Evolutionary conservation across 2,888 invertebrate species (phyloP), one percentile per base, ranked within the genome.

Genomic region (Laspeyria flexula): DNA sequence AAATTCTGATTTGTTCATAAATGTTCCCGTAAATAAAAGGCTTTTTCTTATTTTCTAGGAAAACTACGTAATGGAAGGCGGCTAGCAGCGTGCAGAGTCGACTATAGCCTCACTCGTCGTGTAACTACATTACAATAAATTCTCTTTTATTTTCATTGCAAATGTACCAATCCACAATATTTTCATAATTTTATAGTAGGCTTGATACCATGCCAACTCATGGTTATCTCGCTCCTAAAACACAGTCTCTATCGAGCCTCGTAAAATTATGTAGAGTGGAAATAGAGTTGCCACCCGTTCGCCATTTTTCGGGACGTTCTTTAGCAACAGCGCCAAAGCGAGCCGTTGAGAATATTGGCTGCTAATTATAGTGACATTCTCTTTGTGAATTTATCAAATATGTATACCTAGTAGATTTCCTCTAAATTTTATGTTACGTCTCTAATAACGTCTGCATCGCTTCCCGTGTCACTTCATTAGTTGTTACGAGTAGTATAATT

Each of bases 131-230:
- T 63, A 70, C 44, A 65, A 69, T 74, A 77, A 71, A 73, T 77
- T 68, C 3, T 57, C 49, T 63, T 56, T 71, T 73, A 77, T 65
- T 74, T 57, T 67, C 63, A 75, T 61, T 70, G 63, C 71, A 66
- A 71, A 75, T 73, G 65, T 74, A 63, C 47, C 57, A 54, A 61
- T 61, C 50, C 43, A 58, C 68, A 65, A 67, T 78, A 77, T 79
- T 77, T 77, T 77, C 70, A 74, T 77, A 75, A 77, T 78, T 79
- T 76, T 74, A 79, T 76, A 64, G 71, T 65, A 65, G 58, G 55
- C 71, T 72, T 70, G 77, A 75, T 64, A 72, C 60, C 63, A 69
- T 72, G 77, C 76, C 77, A 79, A 77, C 56, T 69, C 60, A 71
- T 65, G 62, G 69, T 71, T 79, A 78, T 81, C 73, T 78, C 56